These are phyloP conservation scores for Meandrina meandrites DNA, from an alignment of 92 coral and sea anemone species.

Conservation along the genomic window DNA sequence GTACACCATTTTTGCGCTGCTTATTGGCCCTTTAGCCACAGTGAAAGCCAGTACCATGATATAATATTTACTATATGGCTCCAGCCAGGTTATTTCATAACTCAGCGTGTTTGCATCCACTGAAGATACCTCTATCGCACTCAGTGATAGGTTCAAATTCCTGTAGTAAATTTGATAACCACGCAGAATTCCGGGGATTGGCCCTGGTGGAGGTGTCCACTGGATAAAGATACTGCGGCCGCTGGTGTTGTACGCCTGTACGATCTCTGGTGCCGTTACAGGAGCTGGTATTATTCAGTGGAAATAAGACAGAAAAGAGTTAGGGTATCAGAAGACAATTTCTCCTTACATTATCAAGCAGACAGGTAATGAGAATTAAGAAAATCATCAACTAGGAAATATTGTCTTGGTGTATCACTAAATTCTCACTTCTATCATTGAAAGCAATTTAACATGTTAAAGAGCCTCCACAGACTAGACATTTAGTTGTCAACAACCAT, in stretches of 20 bases:
- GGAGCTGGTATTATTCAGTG: slow-evolving; percentile 41
- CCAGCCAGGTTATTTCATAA: slow-evolving; percentile 28
- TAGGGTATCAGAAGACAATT: background rate
- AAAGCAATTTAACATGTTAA: too few species aligned
- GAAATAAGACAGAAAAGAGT: background rate
- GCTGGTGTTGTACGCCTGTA: slow-evolving; percentile 49
- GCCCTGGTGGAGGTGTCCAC: slow-evolving; percentile 42
- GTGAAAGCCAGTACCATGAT: slow-evolving; percentile 58
- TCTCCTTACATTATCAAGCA: background rate
- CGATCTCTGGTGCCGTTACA: slow-evolving; percentile 45
- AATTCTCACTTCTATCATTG: too few species aligned
- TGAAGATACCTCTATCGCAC: slow-evolving; percentile 16
- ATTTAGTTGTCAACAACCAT: too few species aligned
- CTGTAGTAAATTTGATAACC: slow-evolving; percentile 55
- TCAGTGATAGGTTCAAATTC: slow-evolving; percentile 42
- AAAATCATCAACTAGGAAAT: too few species aligned
- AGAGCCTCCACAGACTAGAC: too few species aligned
- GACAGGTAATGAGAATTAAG: too few species aligned
- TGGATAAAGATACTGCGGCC: slow-evolving; percentile 50
- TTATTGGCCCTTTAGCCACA: slow-evolving; percentile 55
- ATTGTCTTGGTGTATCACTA: too few species aligned
- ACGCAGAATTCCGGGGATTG: slow-evolving; percentile 54
- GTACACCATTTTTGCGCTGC: slow-evolving; percentile 8
- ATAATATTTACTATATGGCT: background rate
- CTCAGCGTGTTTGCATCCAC: slow-evolving; percentile 8